phyloP scores from a whole-genome alignment of 2,888 invertebrate genomes.

The Hypercompe scribonia region DNA sequence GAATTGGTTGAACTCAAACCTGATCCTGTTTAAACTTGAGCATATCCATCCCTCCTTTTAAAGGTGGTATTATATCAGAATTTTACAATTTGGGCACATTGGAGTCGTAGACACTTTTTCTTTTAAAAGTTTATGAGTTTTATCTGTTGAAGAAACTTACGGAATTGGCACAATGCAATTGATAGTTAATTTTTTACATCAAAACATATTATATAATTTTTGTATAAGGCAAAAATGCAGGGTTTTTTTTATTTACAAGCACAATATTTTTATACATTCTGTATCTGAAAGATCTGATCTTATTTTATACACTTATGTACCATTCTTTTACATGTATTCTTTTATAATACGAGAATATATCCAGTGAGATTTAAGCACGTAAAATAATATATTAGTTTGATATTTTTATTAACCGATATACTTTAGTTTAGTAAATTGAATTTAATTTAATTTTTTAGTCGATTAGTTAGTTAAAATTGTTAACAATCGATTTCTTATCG shows the following conservation, averaged over 20 bases:
- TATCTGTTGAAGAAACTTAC: slow-evolving; percentile 9
- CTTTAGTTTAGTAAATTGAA: background rate
- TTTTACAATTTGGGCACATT: no score
- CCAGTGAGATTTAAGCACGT: background rate
- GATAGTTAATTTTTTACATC: slow-evolving; percentile 2
- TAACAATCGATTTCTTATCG: background rate
- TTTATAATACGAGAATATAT: background rate
- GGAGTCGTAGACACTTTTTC: background rate
- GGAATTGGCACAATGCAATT: slow-evolving; percentile 17
- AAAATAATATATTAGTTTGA: background rate
- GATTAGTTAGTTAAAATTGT: background rate
- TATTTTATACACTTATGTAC: slow-evolving; percentile 8
- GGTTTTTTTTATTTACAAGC: slow-evolving; percentile 18
- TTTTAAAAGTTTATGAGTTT: background rate
- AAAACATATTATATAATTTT: slow-evolving; percentile 5
- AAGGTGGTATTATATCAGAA: no score
- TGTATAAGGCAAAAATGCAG: slow-evolving; percentile 11
- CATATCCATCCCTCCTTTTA: no score
- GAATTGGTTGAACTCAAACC: no score
- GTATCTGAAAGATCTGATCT: slow-evolving; percentile 8
- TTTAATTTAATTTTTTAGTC: background rate
- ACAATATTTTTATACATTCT: slow-evolving; percentile 16
- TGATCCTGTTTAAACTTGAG: no score
- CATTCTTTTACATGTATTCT: background rate
- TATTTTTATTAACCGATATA: background rate